Evolutionary conservation across 2,797 vertebrate genomes (phyloP).

Genomic region (Phoebastria nigripes): DNA sequence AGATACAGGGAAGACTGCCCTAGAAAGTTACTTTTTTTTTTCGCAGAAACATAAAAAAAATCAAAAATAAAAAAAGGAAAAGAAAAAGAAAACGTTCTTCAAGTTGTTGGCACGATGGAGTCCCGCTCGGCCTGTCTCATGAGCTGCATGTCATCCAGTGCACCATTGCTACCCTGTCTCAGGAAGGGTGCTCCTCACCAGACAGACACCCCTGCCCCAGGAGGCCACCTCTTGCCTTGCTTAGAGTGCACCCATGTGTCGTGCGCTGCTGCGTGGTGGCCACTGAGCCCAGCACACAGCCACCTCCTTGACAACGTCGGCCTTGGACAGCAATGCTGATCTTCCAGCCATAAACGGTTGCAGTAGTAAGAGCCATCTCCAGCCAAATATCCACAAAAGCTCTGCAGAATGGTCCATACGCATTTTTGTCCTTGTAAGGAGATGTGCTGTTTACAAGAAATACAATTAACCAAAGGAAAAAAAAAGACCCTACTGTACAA

Average conservation of each 20-base stretch:
- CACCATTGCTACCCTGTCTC: background rate
- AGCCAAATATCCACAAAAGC: constrained; percentile 38
- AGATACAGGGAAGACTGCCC: constrained; percentile 42
- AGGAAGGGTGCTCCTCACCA: background rate
- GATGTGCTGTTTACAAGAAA: constrained; percentile 69
- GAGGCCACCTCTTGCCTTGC: background rate
- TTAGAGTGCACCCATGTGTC: background rate
- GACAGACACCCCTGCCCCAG: background rate
- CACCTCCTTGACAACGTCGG: background rate
- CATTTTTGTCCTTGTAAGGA: constrained; percentile 63
- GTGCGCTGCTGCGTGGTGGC: background rate
- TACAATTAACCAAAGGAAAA: constrained; percentile 41
- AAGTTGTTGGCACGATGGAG: constrained; percentile 17
- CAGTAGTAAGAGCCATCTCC: constrained; percentile 46
- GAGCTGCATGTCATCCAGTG: background rate
- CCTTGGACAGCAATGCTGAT: constrained; percentile 4
- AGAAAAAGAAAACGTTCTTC: constrained; percentile 8
- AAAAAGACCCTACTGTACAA: constrained; percentile 66
- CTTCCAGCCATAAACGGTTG: constrained; percentile 43
- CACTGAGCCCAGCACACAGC: background rate
- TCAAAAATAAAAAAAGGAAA: background rate
- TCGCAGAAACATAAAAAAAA: background rate
- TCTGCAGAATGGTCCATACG: constrained; percentile 50
- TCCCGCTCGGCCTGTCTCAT: background rate
- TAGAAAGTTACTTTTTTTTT: background rate